Evolutionary conservation across 2,888 invertebrate genomes (phyloP).

Genomic region (Acholoe squamosa): DNA sequence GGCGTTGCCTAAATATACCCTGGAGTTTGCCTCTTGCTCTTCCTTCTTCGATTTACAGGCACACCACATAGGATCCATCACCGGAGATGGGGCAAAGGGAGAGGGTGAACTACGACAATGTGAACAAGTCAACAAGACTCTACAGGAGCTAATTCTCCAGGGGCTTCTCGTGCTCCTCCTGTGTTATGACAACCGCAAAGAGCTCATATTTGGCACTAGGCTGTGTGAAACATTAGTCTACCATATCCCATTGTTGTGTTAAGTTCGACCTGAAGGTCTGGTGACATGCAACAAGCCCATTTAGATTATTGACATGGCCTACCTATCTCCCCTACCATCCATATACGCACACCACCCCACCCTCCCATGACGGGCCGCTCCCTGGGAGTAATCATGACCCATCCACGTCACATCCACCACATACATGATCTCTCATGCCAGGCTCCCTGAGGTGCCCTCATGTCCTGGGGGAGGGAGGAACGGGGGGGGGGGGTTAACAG

Average conservation of each 20-base stretch:
- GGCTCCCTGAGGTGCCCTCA: too few species aligned
- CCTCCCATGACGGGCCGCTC: background rate
- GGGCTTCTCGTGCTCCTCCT: background rate
- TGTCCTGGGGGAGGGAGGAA: too few species aligned
- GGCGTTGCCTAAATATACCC: too few species aligned
- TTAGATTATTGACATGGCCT: constrained; percentile 25
- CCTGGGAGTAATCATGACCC: background rate
- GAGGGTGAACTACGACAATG: too few species aligned
- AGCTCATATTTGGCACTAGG: background rate
- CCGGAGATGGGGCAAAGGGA: too few species aligned
- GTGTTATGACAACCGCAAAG: background rate
- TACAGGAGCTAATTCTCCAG: background rate
- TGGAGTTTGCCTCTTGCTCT: too few species aligned
- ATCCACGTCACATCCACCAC: background rate
- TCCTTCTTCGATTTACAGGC: background rate
- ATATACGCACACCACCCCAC: background rate
- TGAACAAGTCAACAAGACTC: background rate
- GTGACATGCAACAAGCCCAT: background rate
- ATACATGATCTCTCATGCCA: too few species aligned
- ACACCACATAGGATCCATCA: background rate
- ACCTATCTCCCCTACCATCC: background rate
- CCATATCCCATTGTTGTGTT: background rate
- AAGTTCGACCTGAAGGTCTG: background rate
- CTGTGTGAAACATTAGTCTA: background rate
- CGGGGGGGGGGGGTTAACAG: too few species aligned